Conservation (phyloP, 2,888 invertebrate genomes). For the Ephialtes manifestator region DNA sequence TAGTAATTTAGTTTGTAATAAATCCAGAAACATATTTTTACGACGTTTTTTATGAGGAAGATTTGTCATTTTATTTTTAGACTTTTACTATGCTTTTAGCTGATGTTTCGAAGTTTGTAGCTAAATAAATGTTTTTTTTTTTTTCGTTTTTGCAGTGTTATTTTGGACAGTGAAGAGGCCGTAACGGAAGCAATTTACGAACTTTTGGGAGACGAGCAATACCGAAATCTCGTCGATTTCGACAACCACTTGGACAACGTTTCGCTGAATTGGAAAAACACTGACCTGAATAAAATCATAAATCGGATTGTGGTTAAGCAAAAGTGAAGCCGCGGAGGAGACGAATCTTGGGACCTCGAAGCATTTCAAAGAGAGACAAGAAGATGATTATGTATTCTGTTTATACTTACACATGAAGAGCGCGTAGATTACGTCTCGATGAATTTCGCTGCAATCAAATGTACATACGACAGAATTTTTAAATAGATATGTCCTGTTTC, state of each 20-base stretch:
- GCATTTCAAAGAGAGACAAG: slow-evolving; percentile 48
- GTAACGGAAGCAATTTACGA: slow-evolving; percentile 89
- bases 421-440: slow-evolving; percentile 65
- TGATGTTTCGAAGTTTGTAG: neutral
- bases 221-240: slow-evolving; percentile 95
- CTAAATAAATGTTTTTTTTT: neutral
- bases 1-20: too few species aligned
- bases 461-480: slow-evolving; percentile 75
- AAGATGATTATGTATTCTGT: slow-evolving; percentile 70
- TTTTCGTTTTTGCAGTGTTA: slow-evolving; percentile 73
- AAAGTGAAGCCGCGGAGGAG: slow-evolving; percentile 60
- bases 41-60: too few species aligned
- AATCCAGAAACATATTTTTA: too few species aligned
- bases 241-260: slow-evolving; percentile 98
- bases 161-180: slow-evolving; percentile 85
- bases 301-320: slow-evolving; percentile 82
- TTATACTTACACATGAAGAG: slow-evolving; percentile 70
- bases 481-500: slow-evolving; percentile 73
- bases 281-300: slow-evolving; percentile 89
- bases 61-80: neutral
- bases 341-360: slow-evolving; percentile 11
- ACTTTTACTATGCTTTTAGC: neutral
- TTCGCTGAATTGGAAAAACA: slow-evolving; percentile 95
- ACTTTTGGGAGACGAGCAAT: slow-evolving; percentile 91
- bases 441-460: slow-evolving; percentile 70